phyloP scores from a whole-genome alignment of 2,888 invertebrate species.

The Drosophila crucigera region DNA sequence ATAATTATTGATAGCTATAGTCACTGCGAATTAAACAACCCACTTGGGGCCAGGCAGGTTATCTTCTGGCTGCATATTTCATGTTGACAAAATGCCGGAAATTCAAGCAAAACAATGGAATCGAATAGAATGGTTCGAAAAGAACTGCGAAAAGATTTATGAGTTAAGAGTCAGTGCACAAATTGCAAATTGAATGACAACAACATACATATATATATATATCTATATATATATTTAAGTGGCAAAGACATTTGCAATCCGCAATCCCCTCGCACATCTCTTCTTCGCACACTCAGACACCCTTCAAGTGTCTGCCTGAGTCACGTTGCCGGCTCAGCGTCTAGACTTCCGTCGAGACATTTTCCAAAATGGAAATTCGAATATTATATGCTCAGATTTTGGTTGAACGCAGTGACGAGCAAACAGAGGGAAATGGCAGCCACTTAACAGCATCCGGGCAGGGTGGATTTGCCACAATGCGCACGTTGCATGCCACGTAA shows the following conservation, averaged over 20 bases:
- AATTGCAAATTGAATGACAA: slow-evolving; percentile 76
- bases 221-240: slow-evolving; percentile 14
- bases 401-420: slow-evolving; percentile 29
- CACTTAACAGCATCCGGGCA: slow-evolving; percentile 74
- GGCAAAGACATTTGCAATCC: slow-evolving; percentile 12
- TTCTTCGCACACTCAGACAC: background rate
- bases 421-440: slow-evolving; percentile 16
- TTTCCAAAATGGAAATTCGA: slow-evolving; percentile 52
- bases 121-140: background rate
- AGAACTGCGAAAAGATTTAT: slow-evolving; percentile 55
- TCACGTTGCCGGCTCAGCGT: slow-evolving; percentile 57
- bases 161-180: slow-evolving; percentile 52
- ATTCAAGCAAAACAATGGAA: slow-evolving; percentile 72
- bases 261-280: background rate
- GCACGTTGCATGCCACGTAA: slow-evolving; percentile 43
- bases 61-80: slow-evolving; percentile 6
- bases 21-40: slow-evolving; percentile 14
- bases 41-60: slow-evolving; percentile 1
- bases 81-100: slow-evolving; percentile 66
- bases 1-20: slow-evolving; percentile 29
- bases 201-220: slow-evolving; percentile 16
- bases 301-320: slow-evolving; percentile 34
- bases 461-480: slow-evolving; percentile 4
- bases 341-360: slow-evolving; percentile 77
- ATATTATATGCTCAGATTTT: slow-evolving; percentile 45